phyloP scores from a whole-genome alignment of 2,888 invertebrate species.

The Andricus quercusramuli region DNA sequence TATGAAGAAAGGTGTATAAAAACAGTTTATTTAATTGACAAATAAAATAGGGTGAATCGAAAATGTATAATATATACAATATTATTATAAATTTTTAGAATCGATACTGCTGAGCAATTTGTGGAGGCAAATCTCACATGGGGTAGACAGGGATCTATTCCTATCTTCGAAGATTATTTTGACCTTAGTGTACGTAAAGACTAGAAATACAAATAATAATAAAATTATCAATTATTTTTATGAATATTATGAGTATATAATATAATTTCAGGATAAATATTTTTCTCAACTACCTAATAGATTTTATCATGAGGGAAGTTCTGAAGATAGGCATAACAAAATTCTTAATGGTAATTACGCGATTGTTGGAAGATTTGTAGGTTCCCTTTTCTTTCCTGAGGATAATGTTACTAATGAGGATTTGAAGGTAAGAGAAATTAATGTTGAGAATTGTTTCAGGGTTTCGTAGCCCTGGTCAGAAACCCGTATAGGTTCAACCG shows the following conservation, averaged over 20 bases:
- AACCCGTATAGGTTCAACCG: too few relatives aligned
- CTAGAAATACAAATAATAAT: background rate
- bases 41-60: background rate
- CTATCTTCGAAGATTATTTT: conserved; percentile 65
- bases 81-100: conserved; percentile 57
- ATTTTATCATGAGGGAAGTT: conserved; percentile 54
- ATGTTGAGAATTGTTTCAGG: background rate
- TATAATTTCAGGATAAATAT: conserved; percentile 62
- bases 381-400: conserved; percentile 68
- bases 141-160: conserved; percentile 63
- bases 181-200: conserved; percentile 60
- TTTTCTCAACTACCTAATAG: conserved; percentile 57
- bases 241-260: conserved; percentile 7
- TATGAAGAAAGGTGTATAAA: conserved; percentile 67
- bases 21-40: background rate
- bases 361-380: conserved; percentile 65
- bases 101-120: conserved; percentile 69
- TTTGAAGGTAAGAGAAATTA: conserved; percentile 60
- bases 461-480: too few relatives aligned
- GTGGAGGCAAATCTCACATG: conserved; percentile 69
- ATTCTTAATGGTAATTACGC: conserved; percentile 67
- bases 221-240: conserved; percentile 23
- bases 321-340: conserved; percentile 53
- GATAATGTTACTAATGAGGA: conserved; percentile 59
- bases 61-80: background rate